Evolutionary conservation across 2,113 vertebrate species (phyloP), one percentile per base, ranked within the genome.

Genomic region (Phycodurus eques): DNA sequence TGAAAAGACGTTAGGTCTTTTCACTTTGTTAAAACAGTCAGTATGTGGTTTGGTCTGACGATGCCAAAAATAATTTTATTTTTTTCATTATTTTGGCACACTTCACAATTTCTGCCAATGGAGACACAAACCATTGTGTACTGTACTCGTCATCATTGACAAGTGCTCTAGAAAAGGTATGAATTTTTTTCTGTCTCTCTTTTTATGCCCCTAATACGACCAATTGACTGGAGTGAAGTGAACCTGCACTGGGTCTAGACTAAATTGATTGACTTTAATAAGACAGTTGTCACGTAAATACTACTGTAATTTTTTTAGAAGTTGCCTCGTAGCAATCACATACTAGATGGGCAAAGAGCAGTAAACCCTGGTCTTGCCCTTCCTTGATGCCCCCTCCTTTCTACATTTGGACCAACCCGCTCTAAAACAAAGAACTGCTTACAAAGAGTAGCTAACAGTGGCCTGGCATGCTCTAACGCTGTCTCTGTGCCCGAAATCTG

Each of bases 401-500:
- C n/a, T 11, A 35, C 67, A 60, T 72, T 76, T 78, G 79, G 72
- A 74, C 59, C 17, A 13, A 75, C 46, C 43, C 63, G 22, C 70
- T 75, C 43, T 9, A 60, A 60, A 31, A 60, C 42, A 66, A 46
- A 65, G 42, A 42, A 65, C 39, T 65, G 62, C 39, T 79, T 75
- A 66, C 74, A 72, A 75, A 65, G 73, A 76, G 71, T 54, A 67
- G 68, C 80, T 84, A 80, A 83, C 69, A 70, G 67, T 0, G n/a
- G 60, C 61, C 74, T 69, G n/a, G 81, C 80, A 83, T 85, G 82
- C 86, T 75, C 75, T 60, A 66, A 54, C 70, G 67, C 72, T 84
- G 81, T 87, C 78, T 67, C 73, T 22, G 74, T 81, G 85, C 82
- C 85, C 80, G 72, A 74, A 79, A 66, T 76, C 82, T 84, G 82